A percentile compares a stretch with the other conserved stretches of the same genome.
Evolutionary conservation across 2,113 vertebrate species (phyloP).

Genomic region (Perca schrenkii): DNA sequence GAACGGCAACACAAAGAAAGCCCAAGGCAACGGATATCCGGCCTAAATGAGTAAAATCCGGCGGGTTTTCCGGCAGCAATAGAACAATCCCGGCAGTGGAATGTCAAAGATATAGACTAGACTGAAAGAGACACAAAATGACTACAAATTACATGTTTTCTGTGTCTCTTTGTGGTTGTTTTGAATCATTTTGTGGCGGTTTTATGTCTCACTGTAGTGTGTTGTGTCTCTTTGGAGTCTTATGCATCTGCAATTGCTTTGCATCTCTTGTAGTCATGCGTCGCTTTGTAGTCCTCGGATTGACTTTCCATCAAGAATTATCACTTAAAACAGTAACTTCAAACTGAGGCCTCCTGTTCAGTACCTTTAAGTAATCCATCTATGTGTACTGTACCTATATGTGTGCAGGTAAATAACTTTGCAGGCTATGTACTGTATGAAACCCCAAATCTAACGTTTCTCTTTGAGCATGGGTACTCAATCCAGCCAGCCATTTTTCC

Average conservation of each 20-base stretch:
- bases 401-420: not conserved
- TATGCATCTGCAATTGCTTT: not conserved
- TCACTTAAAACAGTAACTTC: not conserved
- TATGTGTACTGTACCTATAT: not conserved
- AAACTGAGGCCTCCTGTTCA: not conserved
- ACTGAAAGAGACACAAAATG: no score
- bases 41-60: no score
- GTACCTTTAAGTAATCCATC: not conserved
- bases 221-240: not conserved
- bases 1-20: no score
- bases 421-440: not conserved
- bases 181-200: no score
- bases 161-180: no score
- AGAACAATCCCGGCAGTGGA: no score
- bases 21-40: no score
- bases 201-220: not conserved
- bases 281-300: not conserved
- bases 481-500: conserved; percentile 8
- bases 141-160: no score
- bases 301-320: not conserved
- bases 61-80: no score
- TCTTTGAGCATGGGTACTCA: not conserved
- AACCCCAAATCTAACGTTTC: conserved; percentile 12
- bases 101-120: no score
- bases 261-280: not conserved